Conservation (phyloP, 2,888 invertebrate species). For the Eristalinus aeneus region DNA sequence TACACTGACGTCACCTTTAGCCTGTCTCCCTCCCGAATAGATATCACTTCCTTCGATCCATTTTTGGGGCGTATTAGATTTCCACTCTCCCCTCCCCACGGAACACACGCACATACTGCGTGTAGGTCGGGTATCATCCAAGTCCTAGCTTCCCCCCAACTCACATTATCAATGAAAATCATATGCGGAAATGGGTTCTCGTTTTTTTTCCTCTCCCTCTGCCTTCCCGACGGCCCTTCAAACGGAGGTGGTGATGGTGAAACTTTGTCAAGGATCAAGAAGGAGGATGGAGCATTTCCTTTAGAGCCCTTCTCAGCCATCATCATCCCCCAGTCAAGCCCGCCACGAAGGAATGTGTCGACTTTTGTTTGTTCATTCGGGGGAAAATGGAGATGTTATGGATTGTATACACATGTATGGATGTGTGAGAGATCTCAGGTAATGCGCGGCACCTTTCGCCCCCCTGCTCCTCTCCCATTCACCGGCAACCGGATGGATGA, state of each 20-base stretch:
- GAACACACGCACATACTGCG: background rate
- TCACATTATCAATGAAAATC: slow-evolving; percentile 68
- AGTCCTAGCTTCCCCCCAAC: slow-evolving; percentile 4
- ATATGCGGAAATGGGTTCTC: slow-evolving; percentile 65
- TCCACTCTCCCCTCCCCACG: background rate
- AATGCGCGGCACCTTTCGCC: slow-evolving; percentile 21
- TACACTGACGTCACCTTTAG: slow-evolving; percentile 40
- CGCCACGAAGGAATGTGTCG: slow-evolving; percentile 44
- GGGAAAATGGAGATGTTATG: slow-evolving; percentile 56
- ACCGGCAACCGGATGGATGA: background rate
- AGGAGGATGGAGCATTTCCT: slow-evolving; percentile 24
- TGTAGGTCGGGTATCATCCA: slow-evolving; percentile 43
- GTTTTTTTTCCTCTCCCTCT: background rate
- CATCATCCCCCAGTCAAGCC: background rate
- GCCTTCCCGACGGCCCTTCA: background rate
- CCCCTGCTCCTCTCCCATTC: background rate
- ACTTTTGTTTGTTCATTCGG: slow-evolving; percentile 67
- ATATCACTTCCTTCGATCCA: slow-evolving; percentile 61
- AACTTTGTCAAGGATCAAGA: slow-evolving; percentile 38
- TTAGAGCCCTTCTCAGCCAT: background rate
- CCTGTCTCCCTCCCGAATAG: slow-evolving; percentile 37
- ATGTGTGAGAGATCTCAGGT: slow-evolving; percentile 43
- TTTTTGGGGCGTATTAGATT: slow-evolving; percentile 57
- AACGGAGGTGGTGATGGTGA: slow-evolving; percentile 1
- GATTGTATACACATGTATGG: slow-evolving; percentile 19